Percentiles rank a stretch among this genome's conserved stretches.
These are phyloP conservation scores for Intellagama lesueurii DNA, from an alignment of 2,797 vertebrate genomes.

Conservation along the genomic window DNA sequence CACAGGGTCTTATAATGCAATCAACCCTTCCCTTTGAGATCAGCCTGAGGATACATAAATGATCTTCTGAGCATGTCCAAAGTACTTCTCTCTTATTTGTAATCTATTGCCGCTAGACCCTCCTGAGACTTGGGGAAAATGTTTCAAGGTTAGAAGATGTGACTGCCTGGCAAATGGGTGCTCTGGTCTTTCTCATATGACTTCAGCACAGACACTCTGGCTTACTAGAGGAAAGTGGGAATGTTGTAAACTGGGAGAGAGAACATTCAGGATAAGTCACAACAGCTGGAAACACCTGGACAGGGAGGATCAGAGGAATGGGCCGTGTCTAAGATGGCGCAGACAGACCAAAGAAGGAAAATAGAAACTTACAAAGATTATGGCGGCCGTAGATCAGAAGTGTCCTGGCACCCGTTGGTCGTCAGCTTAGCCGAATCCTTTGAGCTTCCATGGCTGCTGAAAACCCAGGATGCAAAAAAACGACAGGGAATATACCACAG, in stretches of 20 bases:
- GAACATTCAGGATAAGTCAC: neutral
- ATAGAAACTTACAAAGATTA: slow-evolving; percentile 59
- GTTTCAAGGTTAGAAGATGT: neutral
- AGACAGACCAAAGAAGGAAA: slow-evolving; percentile 9
- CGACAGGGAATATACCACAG: slow-evolving; percentile 13
- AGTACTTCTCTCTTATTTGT: neutral
- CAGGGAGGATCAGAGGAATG: neutral
- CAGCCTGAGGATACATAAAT: neutral
- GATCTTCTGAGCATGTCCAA: neutral
- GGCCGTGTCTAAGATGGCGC: too few relatives aligned
- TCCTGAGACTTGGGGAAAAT: neutral
- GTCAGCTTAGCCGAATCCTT: slow-evolving; percentile 20
- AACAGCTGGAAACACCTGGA: slow-evolving; percentile 21
- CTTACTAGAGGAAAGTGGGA: neutral
- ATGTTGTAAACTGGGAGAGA: neutral
- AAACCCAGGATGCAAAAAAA: neutral
- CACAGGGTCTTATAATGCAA: neutral
- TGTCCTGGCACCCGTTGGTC: neutral
- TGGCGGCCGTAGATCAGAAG: neutral
- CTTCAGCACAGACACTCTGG: too few relatives aligned
- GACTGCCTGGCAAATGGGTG: neutral
- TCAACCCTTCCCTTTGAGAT: neutral
- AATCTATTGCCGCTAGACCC: neutral
- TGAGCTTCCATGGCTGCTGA: slow-evolving; percentile 41
- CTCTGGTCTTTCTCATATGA: too few relatives aligned